Evolutionary conservation across 2,888 invertebrate genomes (phyloP), one percentile per base, ranked within the genome.

Genomic region (Alsophila aescularia): DNA sequence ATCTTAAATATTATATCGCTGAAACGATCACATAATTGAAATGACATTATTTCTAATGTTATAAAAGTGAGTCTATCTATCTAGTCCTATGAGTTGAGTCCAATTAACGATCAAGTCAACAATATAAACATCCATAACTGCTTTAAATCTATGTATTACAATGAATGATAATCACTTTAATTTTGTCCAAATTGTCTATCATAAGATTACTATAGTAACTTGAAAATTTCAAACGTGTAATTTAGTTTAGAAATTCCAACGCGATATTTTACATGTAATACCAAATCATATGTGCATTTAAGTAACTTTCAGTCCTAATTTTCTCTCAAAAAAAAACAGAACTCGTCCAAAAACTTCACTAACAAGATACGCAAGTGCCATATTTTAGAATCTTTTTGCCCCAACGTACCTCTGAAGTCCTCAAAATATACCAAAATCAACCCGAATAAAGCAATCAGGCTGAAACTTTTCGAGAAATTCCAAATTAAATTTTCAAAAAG

Each of bases 401-500:
- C 41, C 10, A 47, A 56, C 36, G 44, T 43, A 48, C 55, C 55
- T 50, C 45, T 41, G 35, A 52, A 58, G 35, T 58, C 44, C 52
- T 57, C 52, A 58, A 60, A 60, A 66, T 65, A 55, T 59, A 60
- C 58, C 57, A 60, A 59, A 62, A 56, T 61, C 64, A 62, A 54
- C 56, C 37, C 55, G 52, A 60, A 66, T 69, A 70, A 69, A 70
- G 70, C 68, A 71, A 74, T 74, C 67, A 73, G 62, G 62, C 49
- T 56, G 58, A 55, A 70, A 73, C 69, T 73, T 74, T 67, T 56
- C 64, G 68, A 68, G 67, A 69, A 73, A 71, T 68, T 59, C 54
- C 62, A 71, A 78, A 78, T 78, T 76, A 70, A 75, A 77, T 78
- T 78, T 77, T 73, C 75, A 71, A 78, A 77, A 74, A 74, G 70